Conservation (phyloP, 53 echinoderm and acorn worm species). For the Temnopleurus reevesii region DNA sequence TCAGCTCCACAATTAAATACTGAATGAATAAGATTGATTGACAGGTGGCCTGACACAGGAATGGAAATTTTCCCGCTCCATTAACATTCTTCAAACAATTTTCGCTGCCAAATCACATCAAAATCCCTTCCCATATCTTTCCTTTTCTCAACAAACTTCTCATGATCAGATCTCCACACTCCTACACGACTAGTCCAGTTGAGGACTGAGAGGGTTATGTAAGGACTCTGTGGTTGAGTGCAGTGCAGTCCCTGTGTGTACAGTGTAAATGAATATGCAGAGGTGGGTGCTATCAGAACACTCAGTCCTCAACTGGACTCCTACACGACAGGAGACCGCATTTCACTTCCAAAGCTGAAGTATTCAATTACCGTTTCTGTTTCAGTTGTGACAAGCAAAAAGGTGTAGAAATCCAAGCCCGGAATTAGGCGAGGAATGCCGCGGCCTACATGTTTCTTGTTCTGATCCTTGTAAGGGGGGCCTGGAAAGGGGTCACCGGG, state of each 20-base stretch:
- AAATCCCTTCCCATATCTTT: neutral
- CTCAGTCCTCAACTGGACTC: too few species aligned
- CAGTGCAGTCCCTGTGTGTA: too few species aligned
- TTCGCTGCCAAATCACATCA: neutral
- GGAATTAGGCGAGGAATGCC: constrained; percentile 37
- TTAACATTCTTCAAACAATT: neutral
- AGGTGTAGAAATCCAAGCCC: constrained; percentile 47
- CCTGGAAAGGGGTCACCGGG: constrained; percentile 14
- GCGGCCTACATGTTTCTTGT: constrained; percentile 42
- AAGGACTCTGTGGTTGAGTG: too few species aligned
- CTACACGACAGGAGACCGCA: neutral
- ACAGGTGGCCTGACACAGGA: too few species aligned
- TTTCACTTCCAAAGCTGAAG: constrained; percentile 15
- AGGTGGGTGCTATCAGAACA: too few species aligned
- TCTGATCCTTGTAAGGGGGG: constrained; percentile 39
- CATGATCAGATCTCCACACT: too few species aligned
- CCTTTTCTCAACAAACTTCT: neutral
- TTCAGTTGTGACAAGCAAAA: constrained; percentile 32
- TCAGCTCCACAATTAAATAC: too few species aligned
- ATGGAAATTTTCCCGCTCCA: neutral
- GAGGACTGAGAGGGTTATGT: too few species aligned
- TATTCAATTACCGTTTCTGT: constrained; percentile 54
- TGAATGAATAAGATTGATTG: neutral
- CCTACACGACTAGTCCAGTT: too few species aligned
- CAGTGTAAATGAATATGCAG: too few species aligned